Evolutionary conservation across 1,140 invertebrate species (phyloP).

Genomic region (Agrypnia vestita): DNA sequence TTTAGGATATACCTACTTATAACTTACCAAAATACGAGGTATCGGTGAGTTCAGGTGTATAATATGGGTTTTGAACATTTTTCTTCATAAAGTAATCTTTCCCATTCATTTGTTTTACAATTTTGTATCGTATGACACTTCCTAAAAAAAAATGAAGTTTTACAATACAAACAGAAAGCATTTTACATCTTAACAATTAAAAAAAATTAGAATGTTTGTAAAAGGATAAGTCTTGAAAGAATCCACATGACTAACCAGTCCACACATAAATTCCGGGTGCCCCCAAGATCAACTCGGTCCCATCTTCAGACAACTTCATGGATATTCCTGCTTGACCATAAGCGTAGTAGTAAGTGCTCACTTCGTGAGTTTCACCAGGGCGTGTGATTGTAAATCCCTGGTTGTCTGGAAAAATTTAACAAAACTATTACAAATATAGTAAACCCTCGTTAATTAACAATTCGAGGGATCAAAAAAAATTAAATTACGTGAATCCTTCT

Average conservation of each 20-base stretch:
- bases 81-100: conserved; percentile 30
- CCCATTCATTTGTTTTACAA: conserved; percentile 17
- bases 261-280: conserved; percentile 75
- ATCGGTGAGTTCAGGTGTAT: conserved; percentile 46
- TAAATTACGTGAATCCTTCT: too few species aligned
- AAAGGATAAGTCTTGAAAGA: neutral
- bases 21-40: conserved; percentile 57
- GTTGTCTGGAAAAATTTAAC: conserved; percentile 43
- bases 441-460: neutral
- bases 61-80: conserved; percentile 55
- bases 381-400: conserved; percentile 44
- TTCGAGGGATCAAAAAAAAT: too few species aligned
- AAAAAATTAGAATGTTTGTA: neutral
- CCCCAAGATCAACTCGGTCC: conserved; percentile 73
- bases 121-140: conserved; percentile 50
- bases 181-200: too few species aligned
- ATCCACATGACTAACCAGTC: conserved; percentile 68
- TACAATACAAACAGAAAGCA: neutral
- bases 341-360: conserved; percentile 69
- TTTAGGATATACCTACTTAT: neutral
- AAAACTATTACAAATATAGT: neutral
- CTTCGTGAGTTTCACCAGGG: conserved; percentile 44
- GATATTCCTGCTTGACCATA: conserved; percentile 73
- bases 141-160: conserved; percentile 50
- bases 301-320: conserved; percentile 69